A percentile compares a stretch with the other conserved stretches of the same genome.
phyloP scores from a whole-genome alignment of 2,888 invertebrate species.

The Danaus chrysippus region DNA sequence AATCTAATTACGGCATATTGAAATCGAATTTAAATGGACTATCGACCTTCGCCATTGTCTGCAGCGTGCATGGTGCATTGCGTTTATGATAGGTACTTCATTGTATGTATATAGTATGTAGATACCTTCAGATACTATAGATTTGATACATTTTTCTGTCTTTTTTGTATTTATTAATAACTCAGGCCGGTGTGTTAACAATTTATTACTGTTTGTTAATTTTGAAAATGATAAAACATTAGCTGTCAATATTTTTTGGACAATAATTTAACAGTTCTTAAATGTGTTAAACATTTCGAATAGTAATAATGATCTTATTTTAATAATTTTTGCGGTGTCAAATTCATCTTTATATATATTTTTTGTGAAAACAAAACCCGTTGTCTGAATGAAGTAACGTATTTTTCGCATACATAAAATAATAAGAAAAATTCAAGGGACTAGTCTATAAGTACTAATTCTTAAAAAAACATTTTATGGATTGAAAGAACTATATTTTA shows the following conservation, averaged over 20 bases:
- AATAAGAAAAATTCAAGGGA: no score
- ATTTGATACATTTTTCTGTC: conserved; percentile 10
- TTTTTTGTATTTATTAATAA: conserved; percentile 9
- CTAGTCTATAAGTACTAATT: no score
- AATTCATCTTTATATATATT: no score
- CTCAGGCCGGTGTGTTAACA: conserved; percentile 1
- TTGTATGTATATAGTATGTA: conserved; percentile 38
- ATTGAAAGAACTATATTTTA: no score
- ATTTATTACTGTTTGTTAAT: not conserved
- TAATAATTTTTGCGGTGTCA: no score
- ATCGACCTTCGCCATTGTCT: conserved; percentile 79
- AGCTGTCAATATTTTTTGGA: conserved; percentile 11
- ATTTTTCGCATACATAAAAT: no score
- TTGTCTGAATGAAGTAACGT: no score
- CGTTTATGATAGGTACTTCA: conserved; percentile 60
- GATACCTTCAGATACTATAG: conserved; percentile 20
- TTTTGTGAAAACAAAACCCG: no score
- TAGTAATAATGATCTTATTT: no score
- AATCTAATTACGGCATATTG: conserved; percentile 7
- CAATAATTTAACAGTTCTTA: conserved; percentile 11
- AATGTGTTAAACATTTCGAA: not conserved
- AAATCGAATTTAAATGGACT: conserved; percentile 46
- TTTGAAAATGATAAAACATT: not conserved
- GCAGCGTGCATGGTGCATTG: conserved; percentile 79
- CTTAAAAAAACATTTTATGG: no score